Percentiles rank a stretch among this genome's conserved stretches.
Conservation (phyloP, 1,140 invertebrate genomes). For the Trichomalopsis sarcophagae region DNA sequence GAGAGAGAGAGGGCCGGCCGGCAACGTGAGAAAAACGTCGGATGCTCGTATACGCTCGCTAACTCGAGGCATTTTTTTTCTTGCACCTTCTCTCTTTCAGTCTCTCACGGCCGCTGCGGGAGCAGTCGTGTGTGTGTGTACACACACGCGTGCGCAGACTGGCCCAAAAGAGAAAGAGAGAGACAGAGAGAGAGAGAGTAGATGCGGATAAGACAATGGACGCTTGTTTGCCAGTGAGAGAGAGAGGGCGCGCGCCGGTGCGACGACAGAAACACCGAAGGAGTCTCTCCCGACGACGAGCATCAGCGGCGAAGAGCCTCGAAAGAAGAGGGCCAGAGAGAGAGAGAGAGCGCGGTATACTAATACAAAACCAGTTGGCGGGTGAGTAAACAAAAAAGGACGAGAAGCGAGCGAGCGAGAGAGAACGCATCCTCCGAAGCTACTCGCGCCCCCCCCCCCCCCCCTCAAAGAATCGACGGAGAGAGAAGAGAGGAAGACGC, state of each 20-base stretch:
- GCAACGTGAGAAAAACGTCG: constrained; percentile 50
- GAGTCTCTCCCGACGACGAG: constrained; percentile 1
- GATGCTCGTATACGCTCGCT: constrained; percentile 42
- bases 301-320: constrained; percentile 24
- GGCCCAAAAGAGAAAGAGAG: constrained; percentile 54
- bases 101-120: constrained; percentile 65
- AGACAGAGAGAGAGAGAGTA: background rate
- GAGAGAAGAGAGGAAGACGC: constrained; percentile 48
- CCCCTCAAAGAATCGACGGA: constrained; percentile 55
- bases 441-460: background rate
- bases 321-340: constrained; percentile 51
- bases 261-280: constrained; percentile 41
- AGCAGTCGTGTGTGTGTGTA: constrained; percentile 52
- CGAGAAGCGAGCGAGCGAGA: constrained; percentile 60
- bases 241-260: constrained; percentile 60
- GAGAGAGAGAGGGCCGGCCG: too few species aligned
- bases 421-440: constrained; percentile 58
- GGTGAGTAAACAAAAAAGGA: constrained; percentile 76
- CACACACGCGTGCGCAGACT: constrained; percentile 44
- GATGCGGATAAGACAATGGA: constrained; percentile 47
- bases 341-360: constrained; percentile 60
- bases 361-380: constrained; percentile 73
- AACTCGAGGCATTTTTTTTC: constrained; percentile 53
- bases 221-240: constrained; percentile 41
- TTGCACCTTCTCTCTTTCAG: constrained; percentile 72